A percentile compares a stretch with the other conserved stretches of the same genome.
phyloP scores from a whole-genome alignment of 2,888 invertebrate genomes.

The Agrotis ipsilon region DNA sequence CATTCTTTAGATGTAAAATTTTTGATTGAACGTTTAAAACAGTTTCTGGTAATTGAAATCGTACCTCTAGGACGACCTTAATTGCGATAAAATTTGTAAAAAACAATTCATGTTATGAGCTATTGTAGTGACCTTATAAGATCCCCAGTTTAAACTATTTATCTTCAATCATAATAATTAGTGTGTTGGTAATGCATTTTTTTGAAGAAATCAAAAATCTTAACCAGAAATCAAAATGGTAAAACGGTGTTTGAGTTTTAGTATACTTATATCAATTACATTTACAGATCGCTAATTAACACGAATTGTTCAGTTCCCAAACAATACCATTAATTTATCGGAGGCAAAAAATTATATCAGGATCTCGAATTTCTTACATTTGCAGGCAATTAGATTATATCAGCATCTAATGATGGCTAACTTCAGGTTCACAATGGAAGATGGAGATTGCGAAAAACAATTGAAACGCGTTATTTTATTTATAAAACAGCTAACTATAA shows the following conservation, averaged over 20 bases:
- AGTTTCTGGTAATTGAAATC: neutral
- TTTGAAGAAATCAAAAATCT: neutral
- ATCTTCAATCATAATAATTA: no score
- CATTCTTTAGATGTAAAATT: neutral
- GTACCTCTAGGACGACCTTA: no score
- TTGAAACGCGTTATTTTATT: slow-evolving; percentile 38
- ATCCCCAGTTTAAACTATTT: no score
- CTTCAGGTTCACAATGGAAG: slow-evolving; percentile 16
- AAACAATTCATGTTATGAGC: no score
- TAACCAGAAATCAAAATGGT: neutral
- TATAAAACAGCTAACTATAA: slow-evolving; percentile 18
- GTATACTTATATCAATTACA: slow-evolving; percentile 19
- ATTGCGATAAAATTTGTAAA: no score
- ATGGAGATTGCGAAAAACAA: slow-evolving; percentile 22
- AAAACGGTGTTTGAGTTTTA: neutral
- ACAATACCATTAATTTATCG: neutral
- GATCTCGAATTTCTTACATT: slow-evolving; percentile 5
- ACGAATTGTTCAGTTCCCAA: neutral
- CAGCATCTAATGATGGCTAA: slow-evolving; percentile 25
- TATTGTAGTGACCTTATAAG: no score
- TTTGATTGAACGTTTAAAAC: neutral
- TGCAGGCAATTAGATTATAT: slow-evolving; percentile 9
- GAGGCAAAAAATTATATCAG: slow-evolving; percentile 9
- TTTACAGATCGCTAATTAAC: slow-evolving; percentile 17
- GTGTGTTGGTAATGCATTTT: neutral